Conservation (phyloP, 2,113 vertebrate species). For the Pterocles orientalis region DNA sequence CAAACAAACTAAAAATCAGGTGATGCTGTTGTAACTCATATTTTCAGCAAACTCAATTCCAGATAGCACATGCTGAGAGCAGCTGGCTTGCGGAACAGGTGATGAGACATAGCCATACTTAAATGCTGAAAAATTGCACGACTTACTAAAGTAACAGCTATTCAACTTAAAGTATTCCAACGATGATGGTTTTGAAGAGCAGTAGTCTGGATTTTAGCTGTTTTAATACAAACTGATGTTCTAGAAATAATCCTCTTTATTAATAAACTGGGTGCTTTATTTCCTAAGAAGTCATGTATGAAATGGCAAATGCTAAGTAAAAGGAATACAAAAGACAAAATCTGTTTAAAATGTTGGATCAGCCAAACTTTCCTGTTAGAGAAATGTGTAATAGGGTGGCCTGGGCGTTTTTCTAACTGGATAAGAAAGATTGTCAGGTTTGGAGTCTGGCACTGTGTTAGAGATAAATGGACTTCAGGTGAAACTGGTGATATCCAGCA, state of each 20-base stretch:
- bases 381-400: background rate
- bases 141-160: background rate
- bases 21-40: background rate
- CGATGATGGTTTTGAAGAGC: background rate
- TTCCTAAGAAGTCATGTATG: background rate
- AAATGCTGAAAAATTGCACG: background rate
- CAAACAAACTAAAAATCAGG: background rate
- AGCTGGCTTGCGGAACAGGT: background rate
- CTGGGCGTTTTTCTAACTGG: background rate
- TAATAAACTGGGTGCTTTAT: background rate
- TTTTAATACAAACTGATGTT: background rate
- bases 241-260: constrained; percentile 31
- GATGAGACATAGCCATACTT: background rate
- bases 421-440: background rate
- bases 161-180: background rate
- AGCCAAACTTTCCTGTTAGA: background rate
- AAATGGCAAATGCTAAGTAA: constrained; percentile 20
- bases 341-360: background rate
- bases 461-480: background rate
- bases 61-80: background rate
- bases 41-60: background rate
- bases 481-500: background rate
- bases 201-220: background rate
- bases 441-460: background rate
- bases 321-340: constrained; percentile 12